Evolutionary conservation across 2,888 invertebrate genomes (phyloP).

Genomic region (Rhingia campestris): DNA sequence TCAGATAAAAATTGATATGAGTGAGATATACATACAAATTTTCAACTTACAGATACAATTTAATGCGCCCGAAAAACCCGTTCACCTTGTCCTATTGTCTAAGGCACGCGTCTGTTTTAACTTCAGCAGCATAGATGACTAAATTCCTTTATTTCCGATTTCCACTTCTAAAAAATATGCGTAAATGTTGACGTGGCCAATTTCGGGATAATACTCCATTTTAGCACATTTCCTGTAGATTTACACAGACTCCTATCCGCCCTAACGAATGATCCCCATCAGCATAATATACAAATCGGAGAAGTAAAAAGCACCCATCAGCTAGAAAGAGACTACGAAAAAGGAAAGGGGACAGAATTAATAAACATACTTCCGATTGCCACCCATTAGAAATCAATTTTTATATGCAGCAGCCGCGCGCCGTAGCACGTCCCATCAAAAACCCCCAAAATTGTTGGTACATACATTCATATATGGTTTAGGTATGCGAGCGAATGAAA

Average conservation of each 20-base stretch:
- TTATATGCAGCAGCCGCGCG: constrained; percentile 18
- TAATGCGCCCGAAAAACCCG: too few species aligned
- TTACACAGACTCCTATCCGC: constrained; percentile 13
- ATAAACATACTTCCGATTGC: constrained; percentile 51
- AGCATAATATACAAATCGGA: constrained; percentile 2
- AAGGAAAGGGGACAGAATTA: constrained; percentile 33
- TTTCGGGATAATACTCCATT: constrained; percentile 9
- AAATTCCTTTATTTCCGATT: not conserved
- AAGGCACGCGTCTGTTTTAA: too few species aligned
- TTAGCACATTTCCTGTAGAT: constrained; percentile 16
- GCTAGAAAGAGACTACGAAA: not conserved
- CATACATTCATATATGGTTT: not conserved
- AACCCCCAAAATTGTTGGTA: not conserved
- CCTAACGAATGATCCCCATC: not conserved
- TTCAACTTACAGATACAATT: too few species aligned
- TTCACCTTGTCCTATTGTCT: too few species aligned
- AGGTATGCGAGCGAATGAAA: constrained; percentile 12
- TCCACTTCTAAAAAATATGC: not conserved
- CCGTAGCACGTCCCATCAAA: constrained; percentile 20
- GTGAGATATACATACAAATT: too few species aligned
- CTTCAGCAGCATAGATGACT: too few species aligned
- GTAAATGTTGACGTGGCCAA: not conserved
- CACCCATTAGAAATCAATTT: constrained; percentile 44
- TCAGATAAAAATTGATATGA: too few species aligned
- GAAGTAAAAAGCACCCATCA: not conserved